Conservation (phyloP, 2,113 vertebrate genomes). For the Felis chaus region DNA sequence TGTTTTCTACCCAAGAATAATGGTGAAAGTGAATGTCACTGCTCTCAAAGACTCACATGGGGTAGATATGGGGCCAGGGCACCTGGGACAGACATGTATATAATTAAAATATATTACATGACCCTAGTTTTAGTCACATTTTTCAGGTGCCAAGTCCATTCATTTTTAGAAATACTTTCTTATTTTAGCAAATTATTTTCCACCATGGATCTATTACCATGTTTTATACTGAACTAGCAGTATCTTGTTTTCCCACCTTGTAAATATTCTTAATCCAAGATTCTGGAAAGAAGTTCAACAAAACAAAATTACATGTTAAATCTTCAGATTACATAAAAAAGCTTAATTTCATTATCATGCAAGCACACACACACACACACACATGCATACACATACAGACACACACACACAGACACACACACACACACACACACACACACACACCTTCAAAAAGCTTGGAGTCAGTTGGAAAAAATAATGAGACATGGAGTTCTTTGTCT, state of each 20-base stretch:
- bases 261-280: constrained; percentile 26
- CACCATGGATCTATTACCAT: not conserved
- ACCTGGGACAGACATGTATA: not conserved
- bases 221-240: not conserved
- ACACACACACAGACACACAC: not conserved
- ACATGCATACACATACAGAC: not conserved
- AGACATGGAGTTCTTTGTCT: not conserved
- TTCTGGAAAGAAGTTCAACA: constrained; percentile 1
- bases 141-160: constrained; percentile 7
- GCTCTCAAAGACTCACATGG: not conserved
- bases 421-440: not conserved
- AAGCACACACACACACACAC: not conserved
- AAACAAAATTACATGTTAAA: not conserved
- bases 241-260: not conserved
- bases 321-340: not conserved
- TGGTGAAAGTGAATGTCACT: not conserved
- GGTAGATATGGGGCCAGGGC: not conserved
- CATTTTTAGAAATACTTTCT: not conserved
- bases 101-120: not conserved
- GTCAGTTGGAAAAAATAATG: not conserved
- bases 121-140: not conserved
- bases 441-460: not conserved
- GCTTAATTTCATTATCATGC: not conserved
- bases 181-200: not conserved
- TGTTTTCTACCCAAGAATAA: not conserved